These are phyloP conservation scores for Brachyhypopomus gauderio DNA, from an alignment of 2,113 vertebrate genomes.

Conservation along the genomic window DNA sequence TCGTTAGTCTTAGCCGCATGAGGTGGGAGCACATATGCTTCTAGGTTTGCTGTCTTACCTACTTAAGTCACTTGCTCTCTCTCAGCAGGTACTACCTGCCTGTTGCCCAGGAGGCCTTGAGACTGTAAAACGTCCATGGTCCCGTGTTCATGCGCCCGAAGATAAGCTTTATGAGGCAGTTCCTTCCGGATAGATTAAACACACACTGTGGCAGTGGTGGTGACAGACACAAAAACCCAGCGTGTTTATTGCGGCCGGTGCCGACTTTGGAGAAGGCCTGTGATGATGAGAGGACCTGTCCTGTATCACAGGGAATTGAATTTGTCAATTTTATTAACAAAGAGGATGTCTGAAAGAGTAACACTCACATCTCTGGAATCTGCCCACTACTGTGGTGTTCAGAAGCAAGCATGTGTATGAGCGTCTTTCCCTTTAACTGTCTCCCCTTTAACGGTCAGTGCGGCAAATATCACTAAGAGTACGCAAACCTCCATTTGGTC, in stretches of 20 bases:
- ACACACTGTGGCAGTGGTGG: background rate
- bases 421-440: constrained; percentile 30
- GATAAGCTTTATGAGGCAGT: background rate
- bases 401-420: background rate
- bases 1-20: constrained; percentile 40
- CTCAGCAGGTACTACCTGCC: constrained; percentile 41
- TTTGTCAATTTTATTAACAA: background rate
- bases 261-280: background rate
- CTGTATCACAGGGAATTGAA: background rate
- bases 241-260: background rate
- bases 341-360: constrained; percentile 15
- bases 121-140: constrained; percentile 20
- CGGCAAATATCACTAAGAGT: constrained; percentile 7
- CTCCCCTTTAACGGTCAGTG: constrained; percentile 8
- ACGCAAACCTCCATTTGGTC: constrained; percentile 15
- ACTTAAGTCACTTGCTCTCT: background rate
- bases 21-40: constrained; percentile 50
- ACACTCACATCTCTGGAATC: constrained; percentile 21
- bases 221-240: constrained; percentile 2
- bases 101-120: constrained; percentile 5
- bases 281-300: constrained; percentile 6
- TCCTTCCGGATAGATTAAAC: background rate
- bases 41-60: constrained; percentile 38
- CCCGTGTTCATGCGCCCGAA: background rate
- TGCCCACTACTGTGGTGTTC: background rate